A percentile compares a stretch with the other conserved stretches of the same genome.
phyloP scores from a whole-genome alignment of 2,113 vertebrate genomes.

The Casuarius casuarius region DNA sequence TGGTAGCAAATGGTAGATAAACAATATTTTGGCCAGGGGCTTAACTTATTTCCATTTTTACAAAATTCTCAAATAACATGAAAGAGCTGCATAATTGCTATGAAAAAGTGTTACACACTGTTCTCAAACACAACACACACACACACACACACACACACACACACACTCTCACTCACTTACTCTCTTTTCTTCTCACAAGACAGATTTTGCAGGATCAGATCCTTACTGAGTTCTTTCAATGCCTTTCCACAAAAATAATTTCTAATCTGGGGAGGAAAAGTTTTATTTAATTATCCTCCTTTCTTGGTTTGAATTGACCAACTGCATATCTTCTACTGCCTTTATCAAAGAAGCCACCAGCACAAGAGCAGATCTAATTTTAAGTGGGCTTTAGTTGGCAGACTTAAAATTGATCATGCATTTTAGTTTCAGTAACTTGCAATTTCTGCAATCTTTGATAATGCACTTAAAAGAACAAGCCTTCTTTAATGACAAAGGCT shows the following conservation, averaged over 20 bases:
- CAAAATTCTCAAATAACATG: neutral
- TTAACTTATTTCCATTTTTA: neutral
- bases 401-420: slow-evolving; percentile 77
- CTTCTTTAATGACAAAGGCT: slow-evolving; percentile 81
- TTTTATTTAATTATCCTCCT: slow-evolving; percentile 73
- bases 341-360: slow-evolving; percentile 74
- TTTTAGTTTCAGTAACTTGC: slow-evolving; percentile 82
- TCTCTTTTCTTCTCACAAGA: neutral
- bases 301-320: slow-evolving; percentile 59
- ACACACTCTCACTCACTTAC: too few species aligned
- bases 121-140: neutral
- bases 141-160: neutral
- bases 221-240: neutral
- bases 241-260: neutral
- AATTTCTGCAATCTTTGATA: slow-evolving; percentile 82
- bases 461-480: slow-evolving; percentile 79
- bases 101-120: neutral
- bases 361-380: slow-evolving; percentile 73
- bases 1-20: neutral
- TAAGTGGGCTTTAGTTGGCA: slow-evolving; percentile 73
- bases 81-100: neutral
- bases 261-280: slow-evolving; percentile 38
- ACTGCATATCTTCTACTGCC: slow-evolving; percentile 25
- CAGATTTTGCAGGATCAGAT: neutral
- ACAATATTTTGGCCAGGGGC: neutral